A percentile compares a stretch with the other conserved stretches of the same genome.
These are phyloP conservation scores for Dugesia japonica DNA, from an alignment of 2,888 invertebrate genomes.

Conservation along the genomic window DNA sequence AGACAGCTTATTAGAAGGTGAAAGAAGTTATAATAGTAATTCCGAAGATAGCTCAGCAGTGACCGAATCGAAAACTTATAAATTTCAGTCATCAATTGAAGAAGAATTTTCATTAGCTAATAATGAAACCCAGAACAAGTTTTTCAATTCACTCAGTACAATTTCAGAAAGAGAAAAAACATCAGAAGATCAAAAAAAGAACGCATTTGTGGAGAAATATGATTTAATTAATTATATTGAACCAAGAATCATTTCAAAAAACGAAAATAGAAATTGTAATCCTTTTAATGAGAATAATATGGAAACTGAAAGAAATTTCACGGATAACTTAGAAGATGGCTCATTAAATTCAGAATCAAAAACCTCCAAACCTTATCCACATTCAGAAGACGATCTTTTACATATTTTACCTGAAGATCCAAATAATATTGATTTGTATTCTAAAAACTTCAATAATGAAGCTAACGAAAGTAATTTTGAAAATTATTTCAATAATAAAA, in stretches of 20 bases:
- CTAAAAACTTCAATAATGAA: too few relatives aligned
- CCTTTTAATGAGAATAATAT: too few relatives aligned
- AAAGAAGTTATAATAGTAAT: not conserved
- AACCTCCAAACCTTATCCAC: too few relatives aligned
- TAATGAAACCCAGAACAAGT: not conserved
- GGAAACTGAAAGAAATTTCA: too few relatives aligned
- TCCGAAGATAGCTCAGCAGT: not conserved
- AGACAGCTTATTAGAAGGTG: not conserved
- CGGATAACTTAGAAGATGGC: too few relatives aligned
- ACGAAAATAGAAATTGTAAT: too few relatives aligned
- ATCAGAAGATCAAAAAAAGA: not conserved
- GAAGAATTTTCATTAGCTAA: not conserved
- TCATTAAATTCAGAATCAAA: too few relatives aligned
- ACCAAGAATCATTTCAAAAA: not conserved
- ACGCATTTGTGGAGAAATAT: not conserved
- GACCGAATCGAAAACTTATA: not conserved
- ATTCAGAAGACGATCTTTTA: too few relatives aligned
- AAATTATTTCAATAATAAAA: not conserved
- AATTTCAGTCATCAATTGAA: not conserved
- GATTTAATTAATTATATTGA: not conserved
- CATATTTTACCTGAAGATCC: too few relatives aligned
- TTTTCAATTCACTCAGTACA: not conserved
- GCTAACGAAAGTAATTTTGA: too few relatives aligned
- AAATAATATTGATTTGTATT: too few relatives aligned
- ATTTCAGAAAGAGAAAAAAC: slow-evolving; percentile 9